Conservation (phyloP, 1,140 invertebrate species). For the Trichonephila clavipes region DNA sequence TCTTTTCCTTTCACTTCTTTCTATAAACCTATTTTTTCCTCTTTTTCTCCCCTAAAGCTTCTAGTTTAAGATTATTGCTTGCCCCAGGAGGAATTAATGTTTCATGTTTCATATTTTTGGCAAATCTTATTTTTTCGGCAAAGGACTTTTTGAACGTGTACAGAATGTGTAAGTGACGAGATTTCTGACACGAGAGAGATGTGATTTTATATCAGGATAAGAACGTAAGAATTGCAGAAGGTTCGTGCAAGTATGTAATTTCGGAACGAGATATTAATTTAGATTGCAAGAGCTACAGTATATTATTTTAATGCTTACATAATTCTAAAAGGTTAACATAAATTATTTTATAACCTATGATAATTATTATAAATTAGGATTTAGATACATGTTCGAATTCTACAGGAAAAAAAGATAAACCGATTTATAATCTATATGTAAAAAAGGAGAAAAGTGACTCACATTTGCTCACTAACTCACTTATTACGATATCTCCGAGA, state of each 20-base stretch:
- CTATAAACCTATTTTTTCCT: background rate
- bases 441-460: no score
- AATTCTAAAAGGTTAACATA: no score
- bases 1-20: background rate
- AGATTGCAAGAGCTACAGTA: no score
- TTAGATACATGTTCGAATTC: no score
- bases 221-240: background rate
- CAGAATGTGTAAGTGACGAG: background rate
- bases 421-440: no score
- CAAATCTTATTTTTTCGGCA: slow-evolving; percentile 37
- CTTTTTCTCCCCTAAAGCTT: slow-evolving; percentile 9
- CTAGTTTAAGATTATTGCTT: slow-evolving; percentile 38
- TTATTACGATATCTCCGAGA: no score
- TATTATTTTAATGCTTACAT: no score
- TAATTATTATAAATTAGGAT: no score
- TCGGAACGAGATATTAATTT: background rate
- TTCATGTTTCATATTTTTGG: slow-evolving; percentile 57
- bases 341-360: no score
- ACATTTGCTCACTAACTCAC: no score
- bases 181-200: background rate
- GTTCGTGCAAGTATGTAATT: background rate
- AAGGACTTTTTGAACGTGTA: slow-evolving; percentile 11
- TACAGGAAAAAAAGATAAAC: no score
- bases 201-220: background rate
- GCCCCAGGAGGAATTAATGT: slow-evolving; percentile 57